These are phyloP conservation scores for Taphrorychus bicolor DNA, from an alignment of 2,888 invertebrate genomes.

Conservation along the genomic window DNA sequence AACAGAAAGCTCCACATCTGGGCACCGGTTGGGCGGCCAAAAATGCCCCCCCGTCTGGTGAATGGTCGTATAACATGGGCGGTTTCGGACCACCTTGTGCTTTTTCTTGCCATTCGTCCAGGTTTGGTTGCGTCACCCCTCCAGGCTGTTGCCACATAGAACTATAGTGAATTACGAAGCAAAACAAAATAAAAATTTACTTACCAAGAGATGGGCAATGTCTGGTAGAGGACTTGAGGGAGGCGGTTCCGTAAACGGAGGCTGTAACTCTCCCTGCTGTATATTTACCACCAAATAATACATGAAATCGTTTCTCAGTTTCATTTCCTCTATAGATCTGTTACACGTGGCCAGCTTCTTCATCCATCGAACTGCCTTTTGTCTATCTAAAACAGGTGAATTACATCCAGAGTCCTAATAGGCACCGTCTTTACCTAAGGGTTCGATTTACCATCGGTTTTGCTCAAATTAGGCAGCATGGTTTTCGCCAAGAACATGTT, in stretches of 20 bases:
- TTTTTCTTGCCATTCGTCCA: conserved; percentile 42
- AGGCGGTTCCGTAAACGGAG: conserved; percentile 63
- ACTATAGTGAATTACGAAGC: too few species aligned
- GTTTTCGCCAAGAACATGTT: conserved; percentile 62
- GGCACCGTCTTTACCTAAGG: background rate
- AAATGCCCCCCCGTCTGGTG: conserved; percentile 67
- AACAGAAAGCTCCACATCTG: conserved; percentile 66
- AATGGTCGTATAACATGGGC: conserved; percentile 62
- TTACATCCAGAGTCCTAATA: background rate
- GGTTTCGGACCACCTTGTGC: conserved; percentile 40
- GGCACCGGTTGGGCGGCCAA: conserved; percentile 65
- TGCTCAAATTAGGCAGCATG: conserved; percentile 58
- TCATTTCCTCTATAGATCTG: conserved; percentile 62
- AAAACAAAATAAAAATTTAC: too few species aligned
- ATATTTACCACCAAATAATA: conserved; percentile 62
- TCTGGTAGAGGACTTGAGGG: conserved; percentile 59
- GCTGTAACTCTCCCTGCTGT: conserved; percentile 59
- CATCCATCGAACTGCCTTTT: conserved; percentile 62
- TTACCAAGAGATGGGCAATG: conserved; percentile 60
- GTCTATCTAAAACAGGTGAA: conserved; percentile 57
- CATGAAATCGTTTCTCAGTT: conserved; percentile 64
- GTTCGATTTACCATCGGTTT: conserved; percentile 46
- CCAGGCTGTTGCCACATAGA: conserved; percentile 51
- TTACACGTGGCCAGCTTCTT: conserved; percentile 61
- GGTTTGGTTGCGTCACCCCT: conserved; percentile 48